Evolutionary conservation across 2,888 invertebrate species (phyloP), one percentile per base, ranked within the genome.

Genomic region (Drosophila kambysellisi): DNA sequence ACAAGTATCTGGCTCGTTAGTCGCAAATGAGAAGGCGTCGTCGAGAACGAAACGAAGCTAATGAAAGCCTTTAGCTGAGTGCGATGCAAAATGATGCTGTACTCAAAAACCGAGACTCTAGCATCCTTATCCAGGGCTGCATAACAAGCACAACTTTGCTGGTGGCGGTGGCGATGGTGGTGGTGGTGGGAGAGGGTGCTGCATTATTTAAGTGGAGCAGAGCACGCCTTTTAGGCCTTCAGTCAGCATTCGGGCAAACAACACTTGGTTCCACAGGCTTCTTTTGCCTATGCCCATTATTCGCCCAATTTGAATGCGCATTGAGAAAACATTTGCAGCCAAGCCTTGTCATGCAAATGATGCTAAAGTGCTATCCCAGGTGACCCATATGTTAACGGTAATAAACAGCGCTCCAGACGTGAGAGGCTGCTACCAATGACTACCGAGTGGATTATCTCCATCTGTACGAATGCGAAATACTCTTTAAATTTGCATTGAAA

Each of bases 351-450:
- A 82, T 79, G 82, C 82, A 83, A 83, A 83, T 84, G 75, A 82
- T 82, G 84, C 73, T 71, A 79, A 79, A 82, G 68, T 74, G 71
- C 68, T 70, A 78, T 85, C 85, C 85, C 85, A 76, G 88, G 81
- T 80, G 85, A 88, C 85, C 88, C 81, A 88, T 83, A 88, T 85
- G 86, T 81, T 81, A 82, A 67, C 74, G 79, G 71, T 65, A 82
- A 88, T 88, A 85, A 83, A 82, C 84, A 82, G 78, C 69, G 78
- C 69, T 58, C 51, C 54, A 78, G 52, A 57, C 46, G 11, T 37
- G 52, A 53, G 46, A 39, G 25, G 12, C n/a, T 15, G 30, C 37
- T 37, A 35, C 48, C 29, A 20, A 58, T 33, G 29, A 48, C 7
- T 30, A n/a, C 4, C 25, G 11, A n/a, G 3, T 11, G 37, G 7